A percentile compares a stretch with the other conserved stretches of the same genome.
phyloP scores from a whole-genome alignment of 2,113 vertebrate species.

The Triplophysa dalaica region DNA sequence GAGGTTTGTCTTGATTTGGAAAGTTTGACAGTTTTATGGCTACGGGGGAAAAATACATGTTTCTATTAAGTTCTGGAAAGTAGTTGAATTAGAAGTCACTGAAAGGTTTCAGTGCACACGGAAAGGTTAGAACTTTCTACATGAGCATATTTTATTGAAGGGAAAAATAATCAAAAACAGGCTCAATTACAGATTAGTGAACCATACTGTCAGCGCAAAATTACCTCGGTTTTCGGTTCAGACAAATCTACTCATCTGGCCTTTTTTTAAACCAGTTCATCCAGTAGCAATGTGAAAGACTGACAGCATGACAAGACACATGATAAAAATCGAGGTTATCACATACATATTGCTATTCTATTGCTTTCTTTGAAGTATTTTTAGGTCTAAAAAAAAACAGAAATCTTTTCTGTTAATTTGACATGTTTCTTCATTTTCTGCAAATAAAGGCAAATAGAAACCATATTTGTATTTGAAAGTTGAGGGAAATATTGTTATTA shows the following conservation, averaged over 20 bases:
- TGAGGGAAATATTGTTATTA: too few relatives aligned
- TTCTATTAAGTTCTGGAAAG: constrained; percentile 33
- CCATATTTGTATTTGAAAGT: too few relatives aligned
- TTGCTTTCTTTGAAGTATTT: too few relatives aligned
- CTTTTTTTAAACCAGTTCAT: not conserved
- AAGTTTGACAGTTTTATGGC: constrained; percentile 36
- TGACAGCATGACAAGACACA: too few relatives aligned
- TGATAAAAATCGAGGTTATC: too few relatives aligned
- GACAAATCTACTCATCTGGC: not conserved
- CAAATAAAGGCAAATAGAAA: too few relatives aligned
- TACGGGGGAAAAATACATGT: constrained; percentile 26
- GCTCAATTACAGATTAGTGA: not conserved
- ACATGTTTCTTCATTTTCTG: too few relatives aligned
- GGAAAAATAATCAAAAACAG: not conserved
- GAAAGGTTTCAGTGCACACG: not conserved
- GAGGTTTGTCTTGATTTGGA: constrained; percentile 30
- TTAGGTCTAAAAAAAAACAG: too few relatives aligned
- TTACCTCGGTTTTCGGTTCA: not conserved
- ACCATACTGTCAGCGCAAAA: not conserved
- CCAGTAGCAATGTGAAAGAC: too few relatives aligned
- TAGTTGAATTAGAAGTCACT: constrained; percentile 32
- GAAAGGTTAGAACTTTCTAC: not conserved
- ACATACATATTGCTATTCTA: too few relatives aligned
- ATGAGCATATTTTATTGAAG: not conserved
- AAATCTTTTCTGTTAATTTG: too few relatives aligned